Evolutionary conservation across 2,797 vertebrate genomes (phyloP), one percentile per base, ranked within the genome.

Genomic region (Steatocranus sp.): DNA sequence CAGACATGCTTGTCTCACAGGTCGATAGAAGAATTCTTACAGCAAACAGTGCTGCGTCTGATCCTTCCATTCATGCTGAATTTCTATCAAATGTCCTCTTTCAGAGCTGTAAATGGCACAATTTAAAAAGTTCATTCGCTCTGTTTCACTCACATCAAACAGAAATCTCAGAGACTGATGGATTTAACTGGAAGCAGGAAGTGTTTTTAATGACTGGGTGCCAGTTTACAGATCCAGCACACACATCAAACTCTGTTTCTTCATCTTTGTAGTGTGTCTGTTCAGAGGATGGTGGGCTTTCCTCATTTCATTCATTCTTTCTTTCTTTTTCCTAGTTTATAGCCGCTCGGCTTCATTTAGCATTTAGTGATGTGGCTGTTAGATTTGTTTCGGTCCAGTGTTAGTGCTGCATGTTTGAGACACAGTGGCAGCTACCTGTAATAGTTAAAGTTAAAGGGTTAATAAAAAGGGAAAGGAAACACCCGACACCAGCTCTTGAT

Each of bases 281-380:
- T 27, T 43, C 66, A 46, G 36, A 68, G 63, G 63, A 68, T 70
- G 66, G 38, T 46, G 15, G 6, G 9, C 6, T 70, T 70, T 70
- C 41, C 15, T 46, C 9, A 3, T 70, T 70, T 70, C 38, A 70
- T 70, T 43, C 38, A 70, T 25, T 70, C 63, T 7, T 61, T 58
- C 17, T 58, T 25, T 25, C 41, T 11, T 0, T 0, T 14, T 18
- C 8, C 6, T 46, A 2, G 66, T 43, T 70, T 46, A 18, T 27
- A 46, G 8, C 41, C 2, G 1, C 20, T 25, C 20, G 2, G 63
- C 8, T 25, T 68, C n/a, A 43, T 68, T 43, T 25, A 25, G 38
- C 63, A 18, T 70, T 46, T 61, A 27, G 23, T 18, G 41, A 27
- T 18, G 20, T 3, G 5, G 14, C 20, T 68, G 38, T 14, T 27